Percentiles rank a stretch among this genome's conserved stretches.
These are phyloP conservation scores for Stenurella melanura DNA, from an alignment of 2,888 invertebrate genomes.

Conservation along the genomic window DNA sequence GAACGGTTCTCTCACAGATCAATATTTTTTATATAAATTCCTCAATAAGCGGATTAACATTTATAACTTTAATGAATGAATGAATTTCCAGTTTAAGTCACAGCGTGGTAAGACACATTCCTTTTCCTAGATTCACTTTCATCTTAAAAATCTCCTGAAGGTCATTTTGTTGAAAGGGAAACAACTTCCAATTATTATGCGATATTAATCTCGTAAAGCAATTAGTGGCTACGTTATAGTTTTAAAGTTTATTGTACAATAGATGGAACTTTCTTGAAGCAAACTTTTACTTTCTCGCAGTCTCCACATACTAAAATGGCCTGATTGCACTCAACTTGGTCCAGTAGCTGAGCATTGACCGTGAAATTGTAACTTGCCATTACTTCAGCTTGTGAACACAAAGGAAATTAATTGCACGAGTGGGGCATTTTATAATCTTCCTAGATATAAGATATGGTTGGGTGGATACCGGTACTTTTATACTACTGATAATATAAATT, in stretches of 20 bases:
- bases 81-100: neutral
- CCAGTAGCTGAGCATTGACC: conserved; percentile 48
- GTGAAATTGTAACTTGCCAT: conserved; percentile 44
- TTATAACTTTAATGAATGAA: neutral
- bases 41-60: too few relatives aligned
- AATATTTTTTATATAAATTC: too few relatives aligned
- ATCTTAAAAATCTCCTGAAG: conserved; percentile 9
- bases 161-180: conserved; percentile 12
- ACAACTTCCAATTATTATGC: conserved; percentile 21
- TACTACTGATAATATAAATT: too few relatives aligned
- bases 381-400: conserved; percentile 19
- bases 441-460: neutral
- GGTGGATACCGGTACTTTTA: too few relatives aligned
- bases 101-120: neutral
- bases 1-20: too few relatives aligned
- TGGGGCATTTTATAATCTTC: conserved; percentile 2
- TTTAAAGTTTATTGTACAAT: conserved; percentile 33
- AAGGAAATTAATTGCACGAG: conserved; percentile 17
- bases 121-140: conserved; percentile 16
- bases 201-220: conserved; percentile 31
- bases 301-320: conserved; percentile 35
- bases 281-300: conserved; percentile 53
- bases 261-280: conserved; percentile 44
- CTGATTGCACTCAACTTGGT: conserved; percentile 40
- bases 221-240: conserved; percentile 23